Evolutionary conservation across 2,888 invertebrate species (phyloP).

Genomic region (Xestia xanthographa): DNA sequence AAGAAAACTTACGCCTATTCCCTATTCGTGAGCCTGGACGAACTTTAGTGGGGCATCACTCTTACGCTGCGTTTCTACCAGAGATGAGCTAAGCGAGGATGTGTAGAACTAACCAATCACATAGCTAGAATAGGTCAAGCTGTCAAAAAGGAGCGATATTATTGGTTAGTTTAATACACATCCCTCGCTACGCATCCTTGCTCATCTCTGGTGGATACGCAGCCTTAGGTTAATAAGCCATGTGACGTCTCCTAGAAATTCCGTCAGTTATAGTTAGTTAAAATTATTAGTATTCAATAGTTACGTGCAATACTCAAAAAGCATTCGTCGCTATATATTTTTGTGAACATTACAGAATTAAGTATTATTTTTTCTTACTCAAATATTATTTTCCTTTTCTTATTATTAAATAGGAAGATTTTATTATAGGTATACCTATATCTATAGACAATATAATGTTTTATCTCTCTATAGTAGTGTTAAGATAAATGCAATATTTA

Average conservation of each 20-base stretch:
- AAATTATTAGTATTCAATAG: conserved; percentile 21
- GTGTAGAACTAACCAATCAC: too few relatives aligned
- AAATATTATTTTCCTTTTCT: conserved; percentile 67
- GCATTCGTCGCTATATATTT: conserved; percentile 57
- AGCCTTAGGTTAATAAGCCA: conserved; percentile 14
- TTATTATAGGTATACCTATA: conserved; percentile 66
- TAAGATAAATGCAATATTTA: conserved; percentile 69
- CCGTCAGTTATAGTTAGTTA: conserved; percentile 32
- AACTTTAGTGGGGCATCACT: conserved; percentile 10
- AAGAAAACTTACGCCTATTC: too few relatives aligned
- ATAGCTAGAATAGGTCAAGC: too few relatives aligned
- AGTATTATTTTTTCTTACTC: conserved; percentile 72
- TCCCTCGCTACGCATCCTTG: too few relatives aligned
- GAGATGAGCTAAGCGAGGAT: too few relatives aligned
- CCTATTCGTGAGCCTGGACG: conserved; percentile 9
- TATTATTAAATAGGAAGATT: conserved; percentile 65
- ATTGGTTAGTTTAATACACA: too few relatives aligned
- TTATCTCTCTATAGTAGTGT: conserved; percentile 69
- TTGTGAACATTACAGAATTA: conserved; percentile 66
- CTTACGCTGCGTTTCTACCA: neutral
- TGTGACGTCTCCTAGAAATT: conserved; percentile 36
- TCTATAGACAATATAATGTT: conserved; percentile 66
- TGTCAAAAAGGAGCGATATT: too few relatives aligned
- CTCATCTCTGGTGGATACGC: too few relatives aligned
- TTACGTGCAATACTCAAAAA: conserved; percentile 48